Evolutionary conservation across 2,113 vertebrate genomes (phyloP).

Genomic region (Antechinus flavipes): DNA sequence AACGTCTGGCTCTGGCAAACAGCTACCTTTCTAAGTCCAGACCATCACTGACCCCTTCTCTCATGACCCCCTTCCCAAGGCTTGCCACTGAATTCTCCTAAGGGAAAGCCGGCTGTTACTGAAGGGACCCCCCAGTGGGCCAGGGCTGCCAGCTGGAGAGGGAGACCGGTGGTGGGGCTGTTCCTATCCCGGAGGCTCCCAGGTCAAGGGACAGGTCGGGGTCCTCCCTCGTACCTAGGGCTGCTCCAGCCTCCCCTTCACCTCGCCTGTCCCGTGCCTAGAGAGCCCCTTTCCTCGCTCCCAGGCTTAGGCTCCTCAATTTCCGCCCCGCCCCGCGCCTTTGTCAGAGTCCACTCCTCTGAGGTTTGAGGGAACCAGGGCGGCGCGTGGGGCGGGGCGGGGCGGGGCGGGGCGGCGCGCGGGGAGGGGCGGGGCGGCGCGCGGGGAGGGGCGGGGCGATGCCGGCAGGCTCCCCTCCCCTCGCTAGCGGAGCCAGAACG

Average conservation of each 20-base stretch:
- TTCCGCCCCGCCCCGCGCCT: too few relatives aligned
- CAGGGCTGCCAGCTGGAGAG: not conserved
- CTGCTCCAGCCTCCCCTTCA: not conserved
- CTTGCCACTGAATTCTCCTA: not conserved
- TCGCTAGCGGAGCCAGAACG: not conserved
- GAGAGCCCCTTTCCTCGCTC: too few relatives aligned
- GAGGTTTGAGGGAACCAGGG: too few relatives aligned
- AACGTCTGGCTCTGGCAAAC: not conserved
- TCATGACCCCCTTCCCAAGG: not conserved
- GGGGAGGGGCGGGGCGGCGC: too few relatives aligned
- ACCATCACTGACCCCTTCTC: not conserved
- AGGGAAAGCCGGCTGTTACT: not conserved
- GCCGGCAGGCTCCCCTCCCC: not conserved
- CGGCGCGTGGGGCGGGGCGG: too few relatives aligned
- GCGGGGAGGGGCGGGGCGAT: too few relatives aligned
- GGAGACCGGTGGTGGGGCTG: accelerated
- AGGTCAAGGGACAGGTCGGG: not conserved
- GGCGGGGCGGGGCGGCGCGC: too few relatives aligned
- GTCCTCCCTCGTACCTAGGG: not conserved
- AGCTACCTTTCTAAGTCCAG: not conserved
- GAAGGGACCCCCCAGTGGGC: not conserved
- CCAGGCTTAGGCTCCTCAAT: not conserved
- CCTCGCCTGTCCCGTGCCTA: too few relatives aligned
- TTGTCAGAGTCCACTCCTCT: too few relatives aligned
- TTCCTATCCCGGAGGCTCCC: not conserved